These are phyloP conservation scores for Mellilla xanthometata DNA, from an alignment of 2,888 invertebrate species.

Conservation along the genomic window DNA sequence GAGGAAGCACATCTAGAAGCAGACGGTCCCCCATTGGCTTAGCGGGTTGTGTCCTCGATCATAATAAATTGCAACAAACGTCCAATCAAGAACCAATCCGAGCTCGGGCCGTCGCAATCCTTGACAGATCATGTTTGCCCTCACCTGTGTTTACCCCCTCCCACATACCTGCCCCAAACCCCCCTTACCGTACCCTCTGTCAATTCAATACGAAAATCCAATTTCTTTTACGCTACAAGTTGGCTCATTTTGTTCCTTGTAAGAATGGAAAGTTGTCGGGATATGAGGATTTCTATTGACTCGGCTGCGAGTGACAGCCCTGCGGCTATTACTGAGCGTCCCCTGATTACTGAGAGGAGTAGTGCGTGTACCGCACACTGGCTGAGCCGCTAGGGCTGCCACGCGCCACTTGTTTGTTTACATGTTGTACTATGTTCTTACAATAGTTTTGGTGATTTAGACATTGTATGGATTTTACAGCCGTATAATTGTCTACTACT, in stretches of 20 bases:
- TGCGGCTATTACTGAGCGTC: conserved; percentile 48
- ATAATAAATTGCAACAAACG: conserved; percentile 33
- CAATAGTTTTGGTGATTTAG: too few relatives aligned
- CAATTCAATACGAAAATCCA: conserved; percentile 75
- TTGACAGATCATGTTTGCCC: conserved; percentile 61
- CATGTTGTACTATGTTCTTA: conserved; percentile 9
- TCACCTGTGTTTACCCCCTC: conserved; percentile 56
- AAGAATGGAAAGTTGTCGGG: conserved; percentile 52
- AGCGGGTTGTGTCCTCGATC: conserved; percentile 15
- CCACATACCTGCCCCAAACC: conserved; percentile 30
- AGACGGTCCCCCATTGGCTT: conserved; percentile 17
- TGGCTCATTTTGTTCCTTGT: conserved; percentile 64
- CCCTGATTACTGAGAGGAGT: conserved; percentile 54
- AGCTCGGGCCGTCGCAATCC: conserved; percentile 38
- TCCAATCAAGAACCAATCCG: conserved; percentile 39
- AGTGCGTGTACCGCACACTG: conserved; percentile 43
- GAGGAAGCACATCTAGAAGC: too few relatives aligned
- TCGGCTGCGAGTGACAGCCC: conserved; percentile 54
- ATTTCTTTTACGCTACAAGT: conserved; percentile 72
- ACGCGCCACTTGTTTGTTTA: conserved; percentile 22
- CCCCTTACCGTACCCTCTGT: conserved; percentile 38
- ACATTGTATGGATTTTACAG: too few relatives aligned
- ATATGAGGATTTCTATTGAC: conserved; percentile 60
- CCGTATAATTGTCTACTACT: too few relatives aligned
- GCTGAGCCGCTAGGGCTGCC: conserved; percentile 40